A percentile compares a stretch with the other conserved stretches of the same genome.
phyloP scores from a whole-genome alignment of 2,113 vertebrate genomes.

The Oriolus oriolus region DNA sequence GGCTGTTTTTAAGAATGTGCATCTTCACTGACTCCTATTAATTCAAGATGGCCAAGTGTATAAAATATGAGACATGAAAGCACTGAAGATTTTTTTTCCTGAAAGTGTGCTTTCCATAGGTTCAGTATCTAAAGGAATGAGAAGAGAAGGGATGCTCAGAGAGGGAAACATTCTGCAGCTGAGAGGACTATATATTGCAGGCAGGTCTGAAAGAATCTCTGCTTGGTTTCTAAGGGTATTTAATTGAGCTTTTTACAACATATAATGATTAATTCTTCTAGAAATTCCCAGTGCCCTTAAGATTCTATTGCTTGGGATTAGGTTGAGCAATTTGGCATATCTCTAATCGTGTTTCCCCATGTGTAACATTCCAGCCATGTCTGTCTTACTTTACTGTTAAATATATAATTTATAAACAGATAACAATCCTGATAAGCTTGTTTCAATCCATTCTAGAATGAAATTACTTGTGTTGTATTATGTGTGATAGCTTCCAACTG shows the following conservation, averaged over 20 bases:
- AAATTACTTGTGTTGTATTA: slow-evolving; percentile 62
- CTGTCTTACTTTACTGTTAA: slow-evolving; percentile 65
- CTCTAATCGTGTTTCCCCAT: slow-evolving; percentile 43
- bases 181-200: background rate
- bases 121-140: slow-evolving; percentile 10
- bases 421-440: slow-evolving; percentile 65
- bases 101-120: background rate
- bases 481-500: slow-evolving; percentile 64
- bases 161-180: slow-evolving; percentile 20
- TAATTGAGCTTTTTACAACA: slow-evolving; percentile 34
- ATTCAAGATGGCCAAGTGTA: slow-evolving; percentile 22
- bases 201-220: slow-evolving; percentile 3
- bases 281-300: slow-evolving; percentile 50
- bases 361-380: slow-evolving; percentile 60
- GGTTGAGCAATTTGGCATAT: slow-evolving; percentile 56
- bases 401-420: slow-evolving; percentile 73
- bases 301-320: slow-evolving; percentile 48
- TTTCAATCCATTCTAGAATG: slow-evolving; percentile 65
- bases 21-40: slow-evolving; percentile 34
- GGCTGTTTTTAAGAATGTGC: background rate
- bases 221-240: slow-evolving; percentile 22
- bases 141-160: background rate
- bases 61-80: slow-evolving; percentile 1
- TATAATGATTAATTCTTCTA: slow-evolving; percentile 37
- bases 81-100: background rate